Evolutionary conservation across 2,888 invertebrate genomes (phyloP), one percentile per base, ranked within the genome.

Genomic region (Archaeoteleia sp.): DNA sequence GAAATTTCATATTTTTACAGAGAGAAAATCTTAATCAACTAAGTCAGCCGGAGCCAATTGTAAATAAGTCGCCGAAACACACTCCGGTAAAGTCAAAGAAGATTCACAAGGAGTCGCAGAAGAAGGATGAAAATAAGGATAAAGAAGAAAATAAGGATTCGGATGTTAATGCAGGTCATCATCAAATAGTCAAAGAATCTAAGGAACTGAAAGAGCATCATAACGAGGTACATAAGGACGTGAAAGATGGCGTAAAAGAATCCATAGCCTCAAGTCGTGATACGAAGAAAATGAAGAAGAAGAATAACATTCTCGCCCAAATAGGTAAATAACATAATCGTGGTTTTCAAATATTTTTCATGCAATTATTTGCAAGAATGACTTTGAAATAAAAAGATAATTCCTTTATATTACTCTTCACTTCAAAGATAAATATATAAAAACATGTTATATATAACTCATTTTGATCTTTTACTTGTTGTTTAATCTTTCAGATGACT

Each of bases 301-400:
- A 89, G 79, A 88, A 87, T 75, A 91, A 90, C 70, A 85, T 87
- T 29, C 81, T 88, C 32, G 87, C 88, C 60, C 89, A 89, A 77
- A 86, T 89, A 72, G 86, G 89, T 89, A 81, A 86, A 86, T 29
- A 8, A 42, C 23, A 13, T 13, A 25, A n/a, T 27, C 5, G 13
- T 48, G 23, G 5, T 13, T 2, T n/a, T 23, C 30, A 12, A 4
- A 35, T 35, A 35, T 7, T 12, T 35, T 15, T 51, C 23, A 17
- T 2, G 8, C 14, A 20, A 32, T 35, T 14, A 8, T 1, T n/a
- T 6, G 51, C 29, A 23, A 17, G 37, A 37, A 25, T 32, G 23
- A 32, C 6, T 39, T 39, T 39, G n/a, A n/a, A n/a, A n/a, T n/a
- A n/a, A n/a, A n/a, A n/a, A n/a, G n/a, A n/a, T n/a, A n/a, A n/a